Evolutionary conservation across 2,797 vertebrate genomes (phyloP), one percentile per base, ranked within the genome.

Genomic region (Sylvilagus floridanus): DNA sequence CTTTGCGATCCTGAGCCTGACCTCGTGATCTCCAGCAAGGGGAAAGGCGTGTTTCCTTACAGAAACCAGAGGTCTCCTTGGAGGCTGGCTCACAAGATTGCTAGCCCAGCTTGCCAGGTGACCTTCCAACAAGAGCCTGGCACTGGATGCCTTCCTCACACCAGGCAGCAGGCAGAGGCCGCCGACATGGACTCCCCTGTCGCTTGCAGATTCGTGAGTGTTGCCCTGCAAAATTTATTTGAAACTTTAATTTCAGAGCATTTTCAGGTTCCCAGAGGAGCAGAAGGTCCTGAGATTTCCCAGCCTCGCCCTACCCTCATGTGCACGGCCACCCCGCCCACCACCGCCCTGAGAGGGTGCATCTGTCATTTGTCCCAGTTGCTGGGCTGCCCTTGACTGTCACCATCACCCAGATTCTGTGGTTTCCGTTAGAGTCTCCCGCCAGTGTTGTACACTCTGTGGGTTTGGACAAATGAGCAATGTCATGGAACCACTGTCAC

Each of bases 101-200:
- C 52, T 28, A n/a, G 10, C 32, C n/a, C 52, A 3, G 0, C 17
- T 35, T 78, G 28, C 19, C 88, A 88, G 57, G 66, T 50, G 60
- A 60, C 8, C 47, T 87, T 47, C 76, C 71, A 50, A 3, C 28
- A 30, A 35, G 28, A 21, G 4, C n/a, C 69, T 26, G 17, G 69
- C 60, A 42, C 66, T 65, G 22, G 1, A 6, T 26, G n/a, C 24
- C 57, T 2, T 47, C 1, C n/a, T 21, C 52, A 7, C 78, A 50
- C 8, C 2, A 12, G 63, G 24, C 16, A 30, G 21, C 3, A 0
- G 0, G 50, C 14, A 9, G 7, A 5, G 8, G 4, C 19, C 22
- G 22, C 4, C 60, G 4, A 30, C 21, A 16, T 1, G 22, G 10
- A 68, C n/a, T 22, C 73, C 66, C 12, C 35, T 42, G 6, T 4